Percentiles rank a stretch among this genome's conserved stretches.
Conservation (phyloP, 2,797 vertebrate species). For the Tiaroga cobitis region DNA sequence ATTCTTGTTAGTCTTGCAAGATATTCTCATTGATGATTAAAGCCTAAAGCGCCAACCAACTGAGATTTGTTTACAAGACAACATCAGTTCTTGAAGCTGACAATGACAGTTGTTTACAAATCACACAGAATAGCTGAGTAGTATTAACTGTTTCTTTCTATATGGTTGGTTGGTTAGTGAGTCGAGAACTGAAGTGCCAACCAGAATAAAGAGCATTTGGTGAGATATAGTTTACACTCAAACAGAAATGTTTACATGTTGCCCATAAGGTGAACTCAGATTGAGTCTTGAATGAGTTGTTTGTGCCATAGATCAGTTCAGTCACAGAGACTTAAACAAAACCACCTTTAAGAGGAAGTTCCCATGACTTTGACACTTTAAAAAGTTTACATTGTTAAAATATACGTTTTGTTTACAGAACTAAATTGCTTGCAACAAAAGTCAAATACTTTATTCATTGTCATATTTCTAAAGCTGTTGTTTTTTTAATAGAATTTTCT, state of each 20-base stretch:
- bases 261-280: conserved; percentile 46
- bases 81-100: conserved; percentile 64
- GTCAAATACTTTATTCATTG: neutral
- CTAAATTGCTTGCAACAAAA: conserved; percentile 62
- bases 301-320: conserved; percentile 58
- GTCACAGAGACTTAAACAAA: conserved; percentile 13
- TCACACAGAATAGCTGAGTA: conserved; percentile 32
- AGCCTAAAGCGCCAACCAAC: conserved; percentile 53
- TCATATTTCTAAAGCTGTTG: no score
- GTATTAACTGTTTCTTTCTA: conserved; percentile 37
- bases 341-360: conserved; percentile 19
- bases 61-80: conserved; percentile 60
- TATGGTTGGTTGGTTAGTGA: conserved; percentile 24
- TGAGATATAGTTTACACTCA: conserved; percentile 70
- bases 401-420: conserved; percentile 70
- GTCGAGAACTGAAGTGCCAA: conserved; percentile 73
- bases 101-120: conserved; percentile 69
- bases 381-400: conserved; percentile 66
- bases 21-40: conserved; percentile 37
- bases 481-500: neutral
- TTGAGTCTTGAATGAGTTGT: conserved; percentile 53
- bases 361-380: conserved; percentile 30
- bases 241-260: conserved; percentile 76
- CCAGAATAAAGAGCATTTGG: conserved; percentile 41
- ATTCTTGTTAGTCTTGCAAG: conserved; percentile 19